Evolutionary conservation across 2,113 vertebrate genomes (phyloP), one percentile per base, ranked within the genome.

Genomic region (Progne subis): DNA sequence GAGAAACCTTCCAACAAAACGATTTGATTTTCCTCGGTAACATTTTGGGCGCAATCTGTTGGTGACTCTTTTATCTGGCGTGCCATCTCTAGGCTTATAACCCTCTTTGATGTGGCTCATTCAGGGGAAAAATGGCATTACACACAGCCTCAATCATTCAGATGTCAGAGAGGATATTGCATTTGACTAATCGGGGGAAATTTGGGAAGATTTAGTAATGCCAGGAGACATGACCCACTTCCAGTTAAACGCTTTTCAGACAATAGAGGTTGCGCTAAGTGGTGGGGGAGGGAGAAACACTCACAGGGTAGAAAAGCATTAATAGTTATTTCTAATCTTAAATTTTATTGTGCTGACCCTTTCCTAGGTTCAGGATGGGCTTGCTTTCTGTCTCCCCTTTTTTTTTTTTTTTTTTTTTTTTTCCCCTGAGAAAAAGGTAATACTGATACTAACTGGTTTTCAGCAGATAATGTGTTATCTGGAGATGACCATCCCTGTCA

Each of bases 221-320:
- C 93, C 86, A 88, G 86, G 82, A 96, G 96, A 95, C 96, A 69
- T 96, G 96, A 96, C 96, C 96, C 94, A 96, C 91, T 96, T 96
- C 82, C 88, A 79, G 92, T 82, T 85, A 87, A 94, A 93, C 1
- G 88, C 94, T 90, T 92, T 90, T 63, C 91, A 85, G 70, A 92
- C 82, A 84, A 60, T 68, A 16, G 85, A 64, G 61, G 24, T 82
- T 75, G 82, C 8, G 41, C 53, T 41, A 7, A 11, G 1, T 19
- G 32, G 15, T 82, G 85, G 85, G 91, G 92, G 88, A 91, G 81
- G 92, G 74, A 70, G 52, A 75, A 63, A 28, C 29, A 3, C 14
- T 57, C 55, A 8, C 13, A 23, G 60, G 29, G 32, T n/a, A 46
- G 82, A 49, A 89, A 81, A 41, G 75, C 37, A 34, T 21, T 49